These are phyloP conservation scores for Corella eumyota DNA, from an alignment of 23 tunicate genomes.

Conservation along the genomic window DNA sequence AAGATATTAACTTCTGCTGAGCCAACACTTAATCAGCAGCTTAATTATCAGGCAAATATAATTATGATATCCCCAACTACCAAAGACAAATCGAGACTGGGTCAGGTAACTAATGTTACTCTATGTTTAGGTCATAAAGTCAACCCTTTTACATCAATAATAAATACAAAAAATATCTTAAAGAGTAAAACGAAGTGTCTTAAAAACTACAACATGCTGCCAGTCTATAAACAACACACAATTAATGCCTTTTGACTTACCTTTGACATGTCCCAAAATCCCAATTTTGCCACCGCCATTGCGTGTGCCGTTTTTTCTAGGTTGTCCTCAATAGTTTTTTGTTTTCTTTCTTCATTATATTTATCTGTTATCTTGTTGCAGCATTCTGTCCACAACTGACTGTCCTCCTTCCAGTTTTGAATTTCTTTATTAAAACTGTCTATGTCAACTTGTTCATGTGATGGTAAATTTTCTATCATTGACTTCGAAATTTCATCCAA, in stretches of 20 bases:
- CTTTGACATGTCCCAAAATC: conserved; percentile 33
- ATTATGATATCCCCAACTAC: too few species aligned
- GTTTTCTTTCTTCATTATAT: conserved; percentile 5
- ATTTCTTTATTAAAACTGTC: neutral
- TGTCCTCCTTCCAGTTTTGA: conserved; percentile 14
- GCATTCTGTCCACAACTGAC: conserved; percentile 1
- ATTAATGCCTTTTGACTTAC: conserved; percentile 5
- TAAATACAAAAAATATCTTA: neutral
- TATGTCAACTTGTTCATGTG: conserved; percentile 13
- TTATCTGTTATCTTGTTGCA: conserved; percentile 11
- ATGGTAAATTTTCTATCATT: neutral
- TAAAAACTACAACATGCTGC: neutral
- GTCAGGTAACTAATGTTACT: too few species aligned
- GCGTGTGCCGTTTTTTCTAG: conserved; percentile 25
- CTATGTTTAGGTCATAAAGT: too few species aligned
- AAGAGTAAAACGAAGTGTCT: neutral
- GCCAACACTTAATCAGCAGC: too few species aligned
- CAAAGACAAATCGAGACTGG: too few species aligned
- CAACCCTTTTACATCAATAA: neutral
- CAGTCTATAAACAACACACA: neutral
- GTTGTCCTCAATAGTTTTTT: neutral
- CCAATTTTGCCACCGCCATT: conserved; percentile 41
- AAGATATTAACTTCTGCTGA: too few species aligned
- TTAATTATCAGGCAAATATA: too few species aligned
- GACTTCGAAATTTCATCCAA: conserved; percentile 7